Evolutionary conservation across 2,888 invertebrate species (phyloP).

Genomic region (Scaptomyza flava): DNA sequence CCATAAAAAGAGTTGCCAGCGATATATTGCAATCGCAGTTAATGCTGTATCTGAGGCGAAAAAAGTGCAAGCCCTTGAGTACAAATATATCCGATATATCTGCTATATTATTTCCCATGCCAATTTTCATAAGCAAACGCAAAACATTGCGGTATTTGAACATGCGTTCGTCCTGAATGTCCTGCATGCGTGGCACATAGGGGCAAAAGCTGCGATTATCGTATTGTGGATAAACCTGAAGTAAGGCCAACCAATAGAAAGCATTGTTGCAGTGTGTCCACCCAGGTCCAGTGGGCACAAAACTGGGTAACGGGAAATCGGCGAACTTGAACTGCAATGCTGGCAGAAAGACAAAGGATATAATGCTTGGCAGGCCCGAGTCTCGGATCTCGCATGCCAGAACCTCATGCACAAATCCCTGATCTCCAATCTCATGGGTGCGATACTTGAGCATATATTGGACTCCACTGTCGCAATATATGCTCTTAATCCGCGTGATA

Average conservation of each 20-base stretch:
- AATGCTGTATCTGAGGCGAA: conserved; percentile 52
- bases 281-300: conserved; percentile 48
- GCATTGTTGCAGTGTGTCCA: conserved; percentile 52
- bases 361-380: conserved; percentile 54
- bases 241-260: conserved; percentile 55
- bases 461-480: conserved; percentile 47
- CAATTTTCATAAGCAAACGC: conserved; percentile 57
- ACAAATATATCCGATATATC: conserved; percentile 61
- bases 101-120: conserved; percentile 51
- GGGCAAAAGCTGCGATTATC: conserved; percentile 65
- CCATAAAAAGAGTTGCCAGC: conserved; percentile 53
- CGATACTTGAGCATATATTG: conserved; percentile 52
- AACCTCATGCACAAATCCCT: conserved; percentile 64
- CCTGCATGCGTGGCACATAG: conserved; percentile 63
- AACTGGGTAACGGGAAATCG: conserved; percentile 51
- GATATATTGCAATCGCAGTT: conserved; percentile 60
- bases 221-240: conserved; percentile 59
- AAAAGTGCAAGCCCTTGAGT: conserved; percentile 60
- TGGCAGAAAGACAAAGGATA: conserved; percentile 62
- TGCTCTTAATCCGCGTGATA: conserved; percentile 31
- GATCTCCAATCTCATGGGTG: conserved; percentile 64
- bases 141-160: conserved; percentile 60
- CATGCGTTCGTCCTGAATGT: conserved; percentile 51
- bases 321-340: conserved; percentile 53
- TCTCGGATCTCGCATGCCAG: conserved; percentile 55